Evolutionary conservation across 2,113 vertebrate species (phyloP), one percentile per base, ranked within the genome.

Genomic region (Embiotoca jacksoni): DNA sequence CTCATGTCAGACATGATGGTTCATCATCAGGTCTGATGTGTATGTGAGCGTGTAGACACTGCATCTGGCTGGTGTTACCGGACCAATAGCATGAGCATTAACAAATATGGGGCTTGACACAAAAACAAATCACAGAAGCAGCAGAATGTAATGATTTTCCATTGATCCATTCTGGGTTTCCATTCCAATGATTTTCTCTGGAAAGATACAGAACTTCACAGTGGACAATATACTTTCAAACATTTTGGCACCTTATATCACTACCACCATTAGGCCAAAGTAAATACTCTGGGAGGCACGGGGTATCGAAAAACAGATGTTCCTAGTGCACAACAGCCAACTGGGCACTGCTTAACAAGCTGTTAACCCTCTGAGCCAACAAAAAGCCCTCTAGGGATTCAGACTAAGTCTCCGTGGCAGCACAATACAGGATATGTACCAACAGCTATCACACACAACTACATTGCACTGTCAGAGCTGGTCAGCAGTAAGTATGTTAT

Each of bases 231-330:
- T 72, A 82, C 60, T 72, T 78, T 75, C 13, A 85, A 81, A 77
- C 49, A 82, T 72, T 72, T 82, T 89, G 84, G 76, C 72, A 58
- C 32, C 53, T 70, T 72, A 57, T 68, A 54, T 56, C 49, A 15
- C 62, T 32, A 30, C 80, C 47, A 31, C 55, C 73, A 23, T 9
- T 1, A 56, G 13, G 81, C 88, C 88, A 92, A 91, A 7, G 46
- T 47, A 90, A 92, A 93, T 71, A 79, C 65, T 58, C 55, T 61
- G 56, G 65, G 61, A 88, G 64, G 68, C 63, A 81, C 4, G 47
- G 63, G 86, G 73, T 75, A 81, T 92, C 72, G 61, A 52, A 82
- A 85, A 79, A 75, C 90, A 90, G 89, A 93, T 92, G 86, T 91
- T 84, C 30, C 50, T 33, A 50, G 58, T 56, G 62, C 58, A 62